Percentiles rank a stretch among this genome's conserved stretches.
These are phyloP conservation scores for Cynopterus sphinx DNA, from an alignment of 2,797 vertebrate genomes.

Conservation along the genomic window DNA sequence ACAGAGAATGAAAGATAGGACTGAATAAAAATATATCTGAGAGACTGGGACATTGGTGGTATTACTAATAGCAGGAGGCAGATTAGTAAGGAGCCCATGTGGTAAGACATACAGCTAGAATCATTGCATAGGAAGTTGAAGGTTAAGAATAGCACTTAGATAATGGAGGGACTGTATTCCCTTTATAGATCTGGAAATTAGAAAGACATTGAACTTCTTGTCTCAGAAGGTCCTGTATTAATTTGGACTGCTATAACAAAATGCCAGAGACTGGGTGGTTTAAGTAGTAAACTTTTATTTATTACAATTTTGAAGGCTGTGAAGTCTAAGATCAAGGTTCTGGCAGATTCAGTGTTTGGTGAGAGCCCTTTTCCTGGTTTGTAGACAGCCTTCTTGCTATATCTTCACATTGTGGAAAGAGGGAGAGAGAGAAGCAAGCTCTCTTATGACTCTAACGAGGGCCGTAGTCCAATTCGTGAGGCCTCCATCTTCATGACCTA, in stretches of 20 bases:
- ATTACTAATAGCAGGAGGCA: not conserved
- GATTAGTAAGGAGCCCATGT: not conserved
- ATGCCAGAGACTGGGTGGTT: not conserved
- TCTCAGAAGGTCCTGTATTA: not conserved
- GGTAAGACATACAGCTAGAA: not conserved
- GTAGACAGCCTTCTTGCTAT: not conserved
- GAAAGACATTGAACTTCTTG: not conserved
- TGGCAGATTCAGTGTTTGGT: not conserved
- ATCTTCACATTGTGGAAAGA: not conserved
- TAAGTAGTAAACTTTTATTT: conserved; percentile 7
- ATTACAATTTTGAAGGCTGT: not conserved
- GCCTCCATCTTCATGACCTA: not conserved
- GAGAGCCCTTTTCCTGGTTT: not conserved
- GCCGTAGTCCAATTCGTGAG: not conserved
- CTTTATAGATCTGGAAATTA: not conserved
- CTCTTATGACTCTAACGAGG: not conserved
- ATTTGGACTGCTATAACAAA: not conserved
- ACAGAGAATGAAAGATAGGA: not conserved
- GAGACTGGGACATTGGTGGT: not conserved
- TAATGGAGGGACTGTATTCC: not conserved
- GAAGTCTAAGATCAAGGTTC: not conserved
- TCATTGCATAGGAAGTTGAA: not conserved
- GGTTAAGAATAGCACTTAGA: not conserved
- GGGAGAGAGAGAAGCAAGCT: not conserved
- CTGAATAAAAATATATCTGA: not conserved